Base-by-base conservation (phyloP, 1,140 invertebrate species). In the Drosophila ironensis region DNA sequence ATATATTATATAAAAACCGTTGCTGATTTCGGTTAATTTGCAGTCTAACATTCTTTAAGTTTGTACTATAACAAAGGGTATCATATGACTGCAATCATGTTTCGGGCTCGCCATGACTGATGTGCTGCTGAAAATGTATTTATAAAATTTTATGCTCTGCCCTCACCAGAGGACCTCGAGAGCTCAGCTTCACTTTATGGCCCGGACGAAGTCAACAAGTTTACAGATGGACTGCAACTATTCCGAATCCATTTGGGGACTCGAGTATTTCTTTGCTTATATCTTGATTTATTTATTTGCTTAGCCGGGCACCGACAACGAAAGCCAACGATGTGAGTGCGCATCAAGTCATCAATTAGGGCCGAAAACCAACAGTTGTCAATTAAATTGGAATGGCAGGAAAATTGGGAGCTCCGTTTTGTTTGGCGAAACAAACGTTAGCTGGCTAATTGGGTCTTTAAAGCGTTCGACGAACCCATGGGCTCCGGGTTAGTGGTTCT, bases 71-170 rank as follows among this genome's bases (percentile, higher is more conserved):
- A n/a, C n/a, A 60, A 54, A 19, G 20, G 51, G 37, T 56, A 57
- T 11, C 28, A 46, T 8, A 35, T 22, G 52, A 27, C 33, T 42
- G 64, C 22, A 40, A 4, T 50, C 46, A 37, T 70, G 19, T 38
- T 38, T 35, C 30, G 38, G 45, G 16, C 35, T 64, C 44, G 20
- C 40, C 28, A 40, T 63, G 59, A 57, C 48, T 78, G 68, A 78
- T 78, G 51, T 57, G 46, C 69, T 78, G 69, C 45, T 74, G 54
- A 80, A 78, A 69, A 80, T 69, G 51, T 69, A 69, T 74, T 69
- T 69, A 80, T 80, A 41, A 57, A 80, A 53, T 78, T n/a, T 78
- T 80, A 73, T 72, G 46, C 71, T 68, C 57, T 77, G 64, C 74
- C 71, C 68, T 56, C 74, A 61, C 54, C 70, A 72, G 74, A 78